phyloP scores from a whole-genome alignment of 2,888 invertebrate species.

The Metallyticus violacea region DNA sequence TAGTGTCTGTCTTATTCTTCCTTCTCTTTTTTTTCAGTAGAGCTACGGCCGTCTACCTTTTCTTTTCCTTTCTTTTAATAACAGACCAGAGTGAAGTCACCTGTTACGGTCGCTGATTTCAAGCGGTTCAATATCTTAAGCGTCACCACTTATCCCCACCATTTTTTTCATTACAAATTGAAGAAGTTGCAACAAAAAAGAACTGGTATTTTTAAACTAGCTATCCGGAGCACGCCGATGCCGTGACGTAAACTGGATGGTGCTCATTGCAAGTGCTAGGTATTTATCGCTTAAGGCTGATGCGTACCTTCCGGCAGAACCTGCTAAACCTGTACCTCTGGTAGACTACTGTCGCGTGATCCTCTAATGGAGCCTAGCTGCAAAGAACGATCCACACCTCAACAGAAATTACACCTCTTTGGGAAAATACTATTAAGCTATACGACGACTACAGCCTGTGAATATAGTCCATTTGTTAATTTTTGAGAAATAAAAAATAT shows the following conservation, averaged over 20 bases:
- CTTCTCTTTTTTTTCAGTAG: too few species aligned
- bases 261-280: neutral
- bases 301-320: neutral
- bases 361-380: neutral
- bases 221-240: neutral
- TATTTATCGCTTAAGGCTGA: neutral
- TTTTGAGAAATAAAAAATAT: too few species aligned
- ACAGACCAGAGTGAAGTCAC: neutral
- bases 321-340: neutral
- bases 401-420: too few species aligned
- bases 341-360: neutral
- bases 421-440: too few species aligned
- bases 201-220: neutral
- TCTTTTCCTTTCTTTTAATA: neutral
- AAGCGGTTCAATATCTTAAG: neutral
- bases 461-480: too few species aligned
- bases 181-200: neutral
- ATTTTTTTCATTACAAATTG: neutral
- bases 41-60: too few species aligned
- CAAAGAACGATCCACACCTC: neutral
- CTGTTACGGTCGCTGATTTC: neutral
- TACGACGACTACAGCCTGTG: too few species aligned
- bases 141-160: neutral
- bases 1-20: too few species aligned
- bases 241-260: too few species aligned